These are phyloP conservation scores for Trachelus iudaicus DNA, from an alignment of 2,888 invertebrate species.

Conservation along the genomic window DNA sequence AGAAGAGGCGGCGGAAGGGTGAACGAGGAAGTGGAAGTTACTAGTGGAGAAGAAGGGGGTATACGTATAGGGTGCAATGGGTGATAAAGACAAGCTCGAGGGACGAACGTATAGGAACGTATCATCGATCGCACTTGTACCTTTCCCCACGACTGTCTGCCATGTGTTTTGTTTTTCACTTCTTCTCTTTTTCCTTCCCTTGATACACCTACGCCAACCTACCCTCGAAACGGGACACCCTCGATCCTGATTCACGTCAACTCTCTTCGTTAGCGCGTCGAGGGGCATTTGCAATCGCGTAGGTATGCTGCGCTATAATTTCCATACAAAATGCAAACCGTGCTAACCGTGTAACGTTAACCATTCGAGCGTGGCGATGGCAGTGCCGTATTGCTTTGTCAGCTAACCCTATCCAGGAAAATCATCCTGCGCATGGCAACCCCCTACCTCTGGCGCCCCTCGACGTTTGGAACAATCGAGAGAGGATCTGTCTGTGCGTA, in stretches of 20 bases:
- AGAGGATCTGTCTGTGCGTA: too few relatives aligned
- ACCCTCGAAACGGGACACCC: not conserved
- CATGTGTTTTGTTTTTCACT: not conserved
- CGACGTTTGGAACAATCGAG: too few relatives aligned
- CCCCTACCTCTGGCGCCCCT: too few relatives aligned
- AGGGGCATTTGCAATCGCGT: not conserved
- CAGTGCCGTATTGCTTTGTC: too few relatives aligned
- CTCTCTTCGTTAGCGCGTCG: conserved; percentile 7
- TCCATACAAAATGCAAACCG: not conserved
- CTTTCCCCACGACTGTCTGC: conserved; percentile 32
- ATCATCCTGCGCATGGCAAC: too few relatives aligned
- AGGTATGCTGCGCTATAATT: not conserved
- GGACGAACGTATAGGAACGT: conserved; percentile 30
- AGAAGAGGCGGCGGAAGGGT: conserved; percentile 5
- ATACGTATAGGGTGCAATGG: conserved; percentile 30
- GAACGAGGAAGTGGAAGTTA: not conserved
- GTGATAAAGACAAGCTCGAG: conserved; percentile 16
- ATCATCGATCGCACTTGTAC: conserved; percentile 52
- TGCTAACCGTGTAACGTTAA: too few relatives aligned
- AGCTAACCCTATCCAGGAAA: too few relatives aligned
- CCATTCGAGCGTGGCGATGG: too few relatives aligned
- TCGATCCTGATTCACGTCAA: not conserved
- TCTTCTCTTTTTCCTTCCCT: too few relatives aligned
- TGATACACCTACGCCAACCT: too few relatives aligned
- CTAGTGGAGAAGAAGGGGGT: conserved; percentile 12